phyloP scores from a whole-genome alignment of 2,888 invertebrate genomes.

The Vanessa cardui region DNA sequence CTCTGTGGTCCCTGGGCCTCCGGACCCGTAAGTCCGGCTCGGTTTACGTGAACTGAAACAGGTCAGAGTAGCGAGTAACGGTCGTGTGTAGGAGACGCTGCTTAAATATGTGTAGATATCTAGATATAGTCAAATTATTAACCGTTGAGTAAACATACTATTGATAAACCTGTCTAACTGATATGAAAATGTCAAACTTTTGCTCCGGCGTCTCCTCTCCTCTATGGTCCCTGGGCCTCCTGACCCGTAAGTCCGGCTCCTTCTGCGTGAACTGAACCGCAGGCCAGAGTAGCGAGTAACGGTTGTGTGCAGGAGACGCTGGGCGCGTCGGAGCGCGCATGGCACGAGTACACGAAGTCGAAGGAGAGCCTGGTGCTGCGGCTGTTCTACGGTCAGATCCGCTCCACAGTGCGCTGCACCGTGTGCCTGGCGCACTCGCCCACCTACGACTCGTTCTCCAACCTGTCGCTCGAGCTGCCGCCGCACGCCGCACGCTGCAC shows the following conservation, averaged over 20 bases:
- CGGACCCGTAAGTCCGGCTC: too few relatives aligned
- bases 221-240: too few relatives aligned
- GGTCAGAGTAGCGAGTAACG: not conserved
- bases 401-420: slow-evolving; percentile 90
- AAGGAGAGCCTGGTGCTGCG: slow-evolving; percentile 88
- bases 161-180: too few relatives aligned
- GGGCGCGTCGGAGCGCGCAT: slow-evolving; percentile 82
- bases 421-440: slow-evolving; percentile 89
- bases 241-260: too few relatives aligned
- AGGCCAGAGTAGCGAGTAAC: not conserved
- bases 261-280: too few relatives aligned
- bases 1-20: too few relatives aligned
- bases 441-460: slow-evolving; percentile 94
- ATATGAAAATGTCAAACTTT: too few relatives aligned
- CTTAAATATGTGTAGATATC: too few relatives aligned
- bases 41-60: too few relatives aligned
- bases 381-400: slow-evolving; percentile 93
- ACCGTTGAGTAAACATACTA: too few relatives aligned
- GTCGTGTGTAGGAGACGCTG: slow-evolving; percentile 60
- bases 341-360: slow-evolving; percentile 87
- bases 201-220: too few relatives aligned
- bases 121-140: too few relatives aligned
- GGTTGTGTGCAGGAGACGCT: slow-evolving; percentile 60
- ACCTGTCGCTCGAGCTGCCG: slow-evolving; percentile 91
- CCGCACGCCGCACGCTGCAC: slow-evolving; percentile 84